phyloP scores from a whole-genome alignment of 2,888 invertebrate genomes.

The Cetonia aurata region DNA sequence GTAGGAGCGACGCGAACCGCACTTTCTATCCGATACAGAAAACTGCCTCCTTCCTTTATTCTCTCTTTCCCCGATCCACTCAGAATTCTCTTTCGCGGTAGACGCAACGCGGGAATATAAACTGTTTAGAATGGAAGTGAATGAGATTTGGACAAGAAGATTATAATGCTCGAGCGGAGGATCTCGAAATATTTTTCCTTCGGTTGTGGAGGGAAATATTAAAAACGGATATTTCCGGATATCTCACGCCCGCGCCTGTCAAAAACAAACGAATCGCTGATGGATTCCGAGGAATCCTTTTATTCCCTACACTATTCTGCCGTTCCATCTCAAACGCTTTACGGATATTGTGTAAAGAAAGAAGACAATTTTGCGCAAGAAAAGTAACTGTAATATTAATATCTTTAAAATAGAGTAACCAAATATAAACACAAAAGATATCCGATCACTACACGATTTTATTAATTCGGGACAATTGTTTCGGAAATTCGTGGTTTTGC shows the following conservation, averaged over 20 bases:
- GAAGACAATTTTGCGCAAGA: too few relatives aligned
- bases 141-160: slow-evolving; percentile 39
- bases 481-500: too few relatives aligned
- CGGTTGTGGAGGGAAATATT: slow-evolving; percentile 13
- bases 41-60: slow-evolving; percentile 11
- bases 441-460: too few relatives aligned
- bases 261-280: not conserved
- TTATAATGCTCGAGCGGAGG: slow-evolving; percentile 22
- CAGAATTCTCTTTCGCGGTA: not conserved
- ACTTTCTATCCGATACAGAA: slow-evolving; percentile 18
- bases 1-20: not conserved
- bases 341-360: too few relatives aligned
- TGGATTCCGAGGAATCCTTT: too few relatives aligned
- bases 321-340: too few relatives aligned
- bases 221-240: slow-evolving; percentile 11
- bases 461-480: too few relatives aligned
- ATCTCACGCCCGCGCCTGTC: not conserved
- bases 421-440: too few relatives aligned
- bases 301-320: too few relatives aligned
- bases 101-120: slow-evolving; percentile 20
- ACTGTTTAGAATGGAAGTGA: slow-evolving; percentile 28
- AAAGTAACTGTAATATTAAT: too few relatives aligned
- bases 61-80: not conserved
- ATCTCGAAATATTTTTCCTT: slow-evolving; percentile 18
- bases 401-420: too few relatives aligned